Conservation (phyloP, 2,797 vertebrate species). For the Phrynocephalus forsythii region DNA sequence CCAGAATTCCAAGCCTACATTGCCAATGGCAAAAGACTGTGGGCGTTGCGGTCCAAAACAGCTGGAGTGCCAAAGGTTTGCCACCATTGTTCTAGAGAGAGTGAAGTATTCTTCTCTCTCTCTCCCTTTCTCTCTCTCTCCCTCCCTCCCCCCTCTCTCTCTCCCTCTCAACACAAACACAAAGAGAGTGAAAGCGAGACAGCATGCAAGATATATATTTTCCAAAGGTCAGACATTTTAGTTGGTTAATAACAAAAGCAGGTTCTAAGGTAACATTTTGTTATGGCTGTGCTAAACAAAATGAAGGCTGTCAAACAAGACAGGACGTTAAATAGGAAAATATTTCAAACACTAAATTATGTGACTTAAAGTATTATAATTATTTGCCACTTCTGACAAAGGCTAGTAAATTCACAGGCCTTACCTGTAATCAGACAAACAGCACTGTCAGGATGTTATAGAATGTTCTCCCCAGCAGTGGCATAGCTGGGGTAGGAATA, state of each 20-base stretch:
- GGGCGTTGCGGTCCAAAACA: too few species aligned
- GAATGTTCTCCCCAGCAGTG: neutral
- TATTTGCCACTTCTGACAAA: constrained; percentile 26
- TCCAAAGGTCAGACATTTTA: constrained; percentile 7
- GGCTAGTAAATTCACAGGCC: constrained; percentile 18
- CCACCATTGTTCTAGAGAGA: too few species aligned
- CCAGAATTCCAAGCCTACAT: too few species aligned
- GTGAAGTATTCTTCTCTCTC: too few species aligned
- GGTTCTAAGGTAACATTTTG: neutral
- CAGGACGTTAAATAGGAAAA: constrained; percentile 4
- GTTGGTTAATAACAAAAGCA: constrained; percentile 3
- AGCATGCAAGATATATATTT: neutral
- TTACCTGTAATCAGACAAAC: constrained; percentile 20
- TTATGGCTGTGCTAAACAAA: constrained; percentile 7
- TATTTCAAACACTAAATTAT: constrained; percentile 11
- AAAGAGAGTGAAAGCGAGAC: neutral
- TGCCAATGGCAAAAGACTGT: too few species aligned
- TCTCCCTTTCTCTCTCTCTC: too few species aligned
- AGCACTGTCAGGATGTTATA: constrained; percentile 18
- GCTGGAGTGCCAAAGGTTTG: too few species aligned
- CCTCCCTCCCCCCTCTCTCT: too few species aligned
- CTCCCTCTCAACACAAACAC: too few species aligned
- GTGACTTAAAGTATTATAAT: constrained; percentile 6
- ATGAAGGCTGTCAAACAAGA: neutral
- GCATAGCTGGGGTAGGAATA: constrained; percentile 9